phyloP scores from a whole-genome alignment of 2,113 vertebrate species.

The Strix uralensis region DNA sequence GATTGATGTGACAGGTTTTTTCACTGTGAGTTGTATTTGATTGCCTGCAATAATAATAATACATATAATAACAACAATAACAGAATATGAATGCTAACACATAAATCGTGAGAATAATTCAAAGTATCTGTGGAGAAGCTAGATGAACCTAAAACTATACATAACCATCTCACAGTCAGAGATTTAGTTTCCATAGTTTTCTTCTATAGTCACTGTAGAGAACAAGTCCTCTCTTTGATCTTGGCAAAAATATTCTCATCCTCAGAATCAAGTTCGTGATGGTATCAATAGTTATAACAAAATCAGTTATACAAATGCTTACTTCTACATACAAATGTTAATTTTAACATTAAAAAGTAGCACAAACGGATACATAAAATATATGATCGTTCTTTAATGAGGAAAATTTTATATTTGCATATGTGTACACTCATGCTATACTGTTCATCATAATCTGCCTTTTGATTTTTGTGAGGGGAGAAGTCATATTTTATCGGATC shows the following conservation, averaged over 20 bases:
- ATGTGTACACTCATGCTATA: not conserved
- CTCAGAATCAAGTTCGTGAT: not conserved
- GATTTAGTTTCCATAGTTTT: not conserved
- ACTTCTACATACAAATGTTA: not conserved
- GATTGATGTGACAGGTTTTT: not conserved
- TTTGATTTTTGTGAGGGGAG: not conserved
- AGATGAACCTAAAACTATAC: not conserved
- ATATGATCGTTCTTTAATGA: not conserved
- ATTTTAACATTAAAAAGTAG: not conserved
- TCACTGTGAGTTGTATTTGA: not conserved
- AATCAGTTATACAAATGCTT: not conserved
- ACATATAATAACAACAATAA: not conserved
- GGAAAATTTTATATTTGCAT: not conserved
- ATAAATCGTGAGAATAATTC: not conserved
- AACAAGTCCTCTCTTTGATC: not conserved
- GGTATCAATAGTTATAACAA: not conserved
- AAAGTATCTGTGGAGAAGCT: not conserved
- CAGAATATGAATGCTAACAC: not conserved
- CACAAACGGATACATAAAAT: not conserved
- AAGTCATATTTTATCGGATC: not conserved
- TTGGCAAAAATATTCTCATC: not conserved
- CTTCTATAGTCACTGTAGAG: not conserved
- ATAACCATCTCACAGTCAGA: not conserved
- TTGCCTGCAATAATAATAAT: not conserved
- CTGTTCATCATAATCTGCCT: not conserved